These are phyloP conservation scores for Pterostichus madidus DNA, from an alignment of 2,888 invertebrate species.

Conservation along the genomic window DNA sequence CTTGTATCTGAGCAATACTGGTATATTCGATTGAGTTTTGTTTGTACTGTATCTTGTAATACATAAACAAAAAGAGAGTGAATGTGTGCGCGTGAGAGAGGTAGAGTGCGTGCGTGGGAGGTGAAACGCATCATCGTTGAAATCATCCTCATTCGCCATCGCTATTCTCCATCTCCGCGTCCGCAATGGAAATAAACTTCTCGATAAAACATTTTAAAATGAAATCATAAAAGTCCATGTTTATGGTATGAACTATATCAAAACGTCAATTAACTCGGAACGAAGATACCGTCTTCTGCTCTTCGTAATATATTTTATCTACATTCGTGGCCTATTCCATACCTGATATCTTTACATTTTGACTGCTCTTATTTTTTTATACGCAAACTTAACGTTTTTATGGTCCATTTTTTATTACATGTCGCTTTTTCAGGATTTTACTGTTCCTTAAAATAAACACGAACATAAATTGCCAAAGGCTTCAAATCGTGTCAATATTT, in stretches of 20 bases:
- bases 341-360: slow-evolving; percentile 48
- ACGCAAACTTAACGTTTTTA: slow-evolving; percentile 57
- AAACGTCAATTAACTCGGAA: slow-evolving; percentile 55
- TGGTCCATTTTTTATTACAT: slow-evolving; percentile 54
- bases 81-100: neutral
- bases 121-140: slow-evolving; percentile 27
- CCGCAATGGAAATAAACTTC: slow-evolving; percentile 25
- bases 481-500: slow-evolving; percentile 18
- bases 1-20: neutral
- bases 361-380: slow-evolving; percentile 54
- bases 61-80: neutral
- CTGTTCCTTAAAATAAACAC: slow-evolving; percentile 61
- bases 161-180: neutral
- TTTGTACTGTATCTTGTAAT: neutral
- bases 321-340: slow-evolving; percentile 52
- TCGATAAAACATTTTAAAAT: slow-evolving; percentile 60
- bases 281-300: slow-evolving; percentile 42
- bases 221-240: slow-evolving; percentile 62
- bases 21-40: slow-evolving; percentile 2
- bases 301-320: slow-evolving; percentile 50
- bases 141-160: neutral
- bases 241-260: slow-evolving; percentile 59
- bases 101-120: neutral
- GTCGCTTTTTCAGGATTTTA: slow-evolving; percentile 52
- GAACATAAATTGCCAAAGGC: slow-evolving; percentile 53